A percentile compares a stretch with the other conserved stretches of the same genome.
These are phyloP conservation scores for Dynastes tityus DNA, from an alignment of 2,888 invertebrate species.

Conservation along the genomic window DNA sequence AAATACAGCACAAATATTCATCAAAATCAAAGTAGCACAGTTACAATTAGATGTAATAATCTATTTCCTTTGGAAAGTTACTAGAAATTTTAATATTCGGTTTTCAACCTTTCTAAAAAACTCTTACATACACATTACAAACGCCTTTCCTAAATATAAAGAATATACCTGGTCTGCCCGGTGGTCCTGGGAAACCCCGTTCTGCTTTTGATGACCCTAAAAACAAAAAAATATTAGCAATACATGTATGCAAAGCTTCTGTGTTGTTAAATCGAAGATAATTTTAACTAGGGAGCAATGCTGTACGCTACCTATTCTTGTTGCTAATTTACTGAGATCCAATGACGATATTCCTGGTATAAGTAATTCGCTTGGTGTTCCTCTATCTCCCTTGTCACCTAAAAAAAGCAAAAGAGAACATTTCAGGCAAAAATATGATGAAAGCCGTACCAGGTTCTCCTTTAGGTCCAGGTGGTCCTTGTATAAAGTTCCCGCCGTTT, in stretches of 20 bases:
- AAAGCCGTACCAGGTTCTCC: neutral
- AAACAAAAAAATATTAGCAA: neutral
- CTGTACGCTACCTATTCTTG: neutral
- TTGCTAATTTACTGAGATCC: neutral
- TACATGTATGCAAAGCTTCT: neutral
- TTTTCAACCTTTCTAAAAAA: neutral
- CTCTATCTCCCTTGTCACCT: neutral
- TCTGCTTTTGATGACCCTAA: neutral
- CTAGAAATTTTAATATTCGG: no score
- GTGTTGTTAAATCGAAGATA: neutral
- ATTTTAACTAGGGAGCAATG: no score
- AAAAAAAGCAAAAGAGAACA: neutral
- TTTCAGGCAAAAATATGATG: neutral
- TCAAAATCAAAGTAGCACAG: no score
- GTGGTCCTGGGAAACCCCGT: neutral
- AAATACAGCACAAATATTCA: no score
- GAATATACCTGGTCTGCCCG: slow-evolving; percentile 14
- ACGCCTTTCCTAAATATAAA: neutral
- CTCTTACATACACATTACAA: no score
- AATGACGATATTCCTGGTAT: neutral
- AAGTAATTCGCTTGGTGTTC: neutral
- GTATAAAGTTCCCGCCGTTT: neutral
- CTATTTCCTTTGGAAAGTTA: no score
- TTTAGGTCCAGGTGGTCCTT: slow-evolving; percentile 3
- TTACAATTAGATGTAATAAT: no score